Conservation (phyloP, 2,797 vertebrate genomes). For the Acanthurus leucopareius region DNA sequence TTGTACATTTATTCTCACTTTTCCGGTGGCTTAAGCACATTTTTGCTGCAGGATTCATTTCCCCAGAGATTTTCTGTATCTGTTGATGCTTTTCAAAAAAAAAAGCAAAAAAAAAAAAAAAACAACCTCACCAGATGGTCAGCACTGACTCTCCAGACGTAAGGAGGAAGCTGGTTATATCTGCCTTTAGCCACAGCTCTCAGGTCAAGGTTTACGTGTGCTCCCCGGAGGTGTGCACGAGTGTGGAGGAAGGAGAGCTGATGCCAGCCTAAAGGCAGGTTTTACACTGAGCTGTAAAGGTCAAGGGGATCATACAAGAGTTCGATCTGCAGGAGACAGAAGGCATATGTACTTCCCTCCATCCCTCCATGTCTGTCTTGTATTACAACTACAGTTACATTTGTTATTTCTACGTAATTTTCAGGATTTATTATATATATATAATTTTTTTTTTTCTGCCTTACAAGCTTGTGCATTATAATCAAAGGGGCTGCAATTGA, state of each 20-base stretch:
- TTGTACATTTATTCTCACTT: constrained; percentile 3
- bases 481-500: background rate
- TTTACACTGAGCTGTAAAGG: constrained; percentile 66
- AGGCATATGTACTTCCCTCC: constrained; percentile 11
- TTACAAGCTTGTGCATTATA: background rate
- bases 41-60: background rate
- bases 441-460: background rate
- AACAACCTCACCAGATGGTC: constrained; percentile 29
- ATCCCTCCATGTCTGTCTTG: background rate
- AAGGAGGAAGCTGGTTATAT: constrained; percentile 40
- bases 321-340: constrained; percentile 45
- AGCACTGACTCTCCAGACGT: constrained; percentile 9
- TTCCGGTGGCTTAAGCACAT: background rate
- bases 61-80: background rate
- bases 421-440: constrained; percentile 1
- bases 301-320: constrained; percentile 47
- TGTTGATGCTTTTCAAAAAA: constrained; percentile 12
- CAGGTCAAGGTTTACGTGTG: constrained; percentile 57
- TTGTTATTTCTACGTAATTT: constrained; percentile 11
- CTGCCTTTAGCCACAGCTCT: constrained; percentile 47
- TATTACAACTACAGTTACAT: background rate
- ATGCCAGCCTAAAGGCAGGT: constrained; percentile 47
- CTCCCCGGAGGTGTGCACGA: constrained; percentile 43
- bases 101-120: background rate
- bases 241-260: constrained; percentile 38